phyloP scores from a whole-genome alignment of 2,113 vertebrate species.

The Thamnaconus septentrionalis region DNA sequence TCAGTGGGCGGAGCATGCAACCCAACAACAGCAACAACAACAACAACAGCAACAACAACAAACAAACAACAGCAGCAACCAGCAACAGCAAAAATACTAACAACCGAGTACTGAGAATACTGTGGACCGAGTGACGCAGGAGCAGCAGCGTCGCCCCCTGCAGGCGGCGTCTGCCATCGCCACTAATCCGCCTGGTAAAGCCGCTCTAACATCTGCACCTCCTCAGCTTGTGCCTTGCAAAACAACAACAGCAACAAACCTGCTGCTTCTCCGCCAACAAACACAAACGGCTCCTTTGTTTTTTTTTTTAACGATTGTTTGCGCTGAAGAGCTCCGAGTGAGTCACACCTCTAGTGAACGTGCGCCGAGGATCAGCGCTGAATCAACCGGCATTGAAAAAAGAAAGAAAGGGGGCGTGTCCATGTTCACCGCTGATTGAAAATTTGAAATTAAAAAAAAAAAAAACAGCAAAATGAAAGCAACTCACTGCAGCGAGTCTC shows the following conservation, averaged over 20 bases:
- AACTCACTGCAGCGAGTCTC: too few species aligned
- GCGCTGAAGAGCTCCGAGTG: too few species aligned
- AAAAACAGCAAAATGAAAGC: too few species aligned
- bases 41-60: not conserved
- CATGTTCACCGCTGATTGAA: too few species aligned
- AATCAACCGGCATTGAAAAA: too few species aligned
- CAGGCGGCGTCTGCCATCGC: not conserved
- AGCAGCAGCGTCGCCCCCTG: constrained; percentile 9
- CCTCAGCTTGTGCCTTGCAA: not conserved
- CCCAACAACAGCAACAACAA: constrained; percentile 64
- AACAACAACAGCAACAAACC: too few species aligned
- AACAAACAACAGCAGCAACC: too few species aligned
- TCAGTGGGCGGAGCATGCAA: constrained; percentile 67
- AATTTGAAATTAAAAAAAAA: too few species aligned
- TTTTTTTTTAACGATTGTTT: too few species aligned
- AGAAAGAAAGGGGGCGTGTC: too few species aligned
- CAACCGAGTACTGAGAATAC: constrained; percentile 44
- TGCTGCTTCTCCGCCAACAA: not conserved
- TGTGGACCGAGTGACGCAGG: constrained; percentile 65
- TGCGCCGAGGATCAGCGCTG: too few species aligned
- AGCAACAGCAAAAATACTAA: constrained; percentile 77
- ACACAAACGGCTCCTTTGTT: not conserved
- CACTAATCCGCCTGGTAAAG: not conserved
- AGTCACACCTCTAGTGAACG: too few species aligned
- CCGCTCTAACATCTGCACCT: not conserved